A percentile compares a stretch with the other conserved stretches of the same genome.
Conservation (phyloP, 2,888 invertebrate genomes). For the Thymelicus sylvestris region DNA sequence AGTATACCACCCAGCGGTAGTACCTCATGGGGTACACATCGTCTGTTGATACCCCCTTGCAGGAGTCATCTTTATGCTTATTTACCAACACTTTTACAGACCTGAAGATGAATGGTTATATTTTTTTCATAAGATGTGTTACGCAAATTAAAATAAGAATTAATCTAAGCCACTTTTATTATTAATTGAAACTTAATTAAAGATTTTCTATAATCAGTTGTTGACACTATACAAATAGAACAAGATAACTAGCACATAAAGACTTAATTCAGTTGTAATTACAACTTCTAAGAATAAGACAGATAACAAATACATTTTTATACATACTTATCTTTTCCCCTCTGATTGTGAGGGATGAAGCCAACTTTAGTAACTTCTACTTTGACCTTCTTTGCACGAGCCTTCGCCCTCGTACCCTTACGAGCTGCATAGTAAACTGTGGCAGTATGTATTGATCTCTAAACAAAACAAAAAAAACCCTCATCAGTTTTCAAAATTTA, state of each 20-base stretch:
- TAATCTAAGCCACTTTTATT: no score
- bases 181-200: no score
- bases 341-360: slow-evolving; percentile 89
- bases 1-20: slow-evolving; percentile 85
- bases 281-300: neutral
- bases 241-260: no score
- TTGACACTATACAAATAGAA: no score
- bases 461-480: slow-evolving; percentile 44
- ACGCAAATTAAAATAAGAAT: no score
- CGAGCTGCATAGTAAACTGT: slow-evolving; percentile 89
- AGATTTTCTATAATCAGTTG: no score
- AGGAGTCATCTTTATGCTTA: slow-evolving; percentile 85
- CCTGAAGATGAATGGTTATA: slow-evolving; percentile 49
- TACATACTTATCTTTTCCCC: slow-evolving; percentile 74
- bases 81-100: slow-evolving; percentile 64
- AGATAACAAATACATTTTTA: neutral
- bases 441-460: slow-evolving; percentile 83
- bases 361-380: slow-evolving; percentile 90
- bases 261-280: no score
- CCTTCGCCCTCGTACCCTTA: slow-evolving; percentile 92
- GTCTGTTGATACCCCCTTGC: slow-evolving; percentile 76
- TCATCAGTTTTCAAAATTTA: neutral
- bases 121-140: no score
- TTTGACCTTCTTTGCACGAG: slow-evolving; percentile 90
- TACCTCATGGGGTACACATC: slow-evolving; percentile 86